Evolutionary conservation across 2,797 vertebrate species (phyloP), one percentile per base, ranked within the genome.

Genomic region (Carapus acus): DNA sequence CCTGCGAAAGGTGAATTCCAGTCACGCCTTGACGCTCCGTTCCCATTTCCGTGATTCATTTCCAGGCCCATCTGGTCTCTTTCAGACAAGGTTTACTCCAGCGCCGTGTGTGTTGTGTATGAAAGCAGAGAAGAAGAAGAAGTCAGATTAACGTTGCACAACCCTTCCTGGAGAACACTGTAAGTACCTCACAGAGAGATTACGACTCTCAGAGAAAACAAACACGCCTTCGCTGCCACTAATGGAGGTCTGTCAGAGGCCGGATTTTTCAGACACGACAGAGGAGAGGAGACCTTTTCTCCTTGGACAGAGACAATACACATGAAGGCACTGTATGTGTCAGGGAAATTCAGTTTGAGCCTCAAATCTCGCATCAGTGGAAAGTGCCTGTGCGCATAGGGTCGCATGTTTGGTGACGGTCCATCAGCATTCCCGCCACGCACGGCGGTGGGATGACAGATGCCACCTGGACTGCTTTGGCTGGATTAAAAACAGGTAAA

Each of bases 11-110:
- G 45, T 51, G 36, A 70, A 77, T 73, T 71, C 13, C 57, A 64
- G 71, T 60, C 29, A 63, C 33, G 19, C 73, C 56, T 72, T 55
- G 63, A 69, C 62, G 51, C 49, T 66, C 53, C 60, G 69, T 50
- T 9, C 62, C 22, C 18, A 31, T 56, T 68, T 72, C 58, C 64
- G 72, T 49, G 61, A 67, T 51, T 54, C 23, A 74, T 72, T 67
- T 65, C 70, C 63, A 65, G 36, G 47, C 49, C 68, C 72, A 75
- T 79, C 73, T 81, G 79, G 69, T 74, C 50, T 44, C 49, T 62
- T 77, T 77, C 74, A 79, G 57, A 69, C 43, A 16, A 47, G 47
- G 49, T 68, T 73, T 61, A 67, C 40, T 39, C 49, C 68, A 73
- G 9, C 38, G 34, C 52, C 17, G 33, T 62, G 58, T 69, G 47